phyloP scores from a whole-genome alignment of 2,797 vertebrate genomes.

The Notolepis coatsorum region DNA sequence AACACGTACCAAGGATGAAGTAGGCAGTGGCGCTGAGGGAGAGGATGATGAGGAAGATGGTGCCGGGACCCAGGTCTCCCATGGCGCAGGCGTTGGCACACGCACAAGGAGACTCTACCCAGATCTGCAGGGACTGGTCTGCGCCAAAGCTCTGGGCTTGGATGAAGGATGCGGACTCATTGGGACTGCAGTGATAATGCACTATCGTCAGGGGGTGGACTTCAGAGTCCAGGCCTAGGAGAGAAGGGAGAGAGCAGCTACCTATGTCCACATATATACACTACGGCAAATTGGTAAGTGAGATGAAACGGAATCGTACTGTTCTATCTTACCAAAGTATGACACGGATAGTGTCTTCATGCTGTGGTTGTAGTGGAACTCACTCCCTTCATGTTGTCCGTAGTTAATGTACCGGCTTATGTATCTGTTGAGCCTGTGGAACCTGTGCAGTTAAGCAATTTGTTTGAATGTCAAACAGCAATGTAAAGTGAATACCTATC shows the following conservation, averaged over 20 bases:
- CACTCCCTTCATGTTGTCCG: constrained; percentile 75
- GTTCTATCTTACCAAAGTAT: constrained; percentile 70
- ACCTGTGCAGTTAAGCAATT: constrained; percentile 33
- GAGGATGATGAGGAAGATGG: constrained; percentile 81
- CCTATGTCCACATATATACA: neutral
- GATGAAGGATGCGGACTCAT: constrained; percentile 55
- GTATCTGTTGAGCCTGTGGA: constrained; percentile 35
- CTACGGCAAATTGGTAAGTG: too few species aligned
- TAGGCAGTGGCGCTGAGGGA: constrained; percentile 73
- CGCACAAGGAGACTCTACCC: constrained; percentile 80
- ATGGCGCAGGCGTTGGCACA: constrained; percentile 78
- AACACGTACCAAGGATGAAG: constrained; percentile 78
- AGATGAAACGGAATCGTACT: too few species aligned
- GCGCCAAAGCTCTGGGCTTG: constrained; percentile 37
- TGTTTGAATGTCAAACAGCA: too few species aligned
- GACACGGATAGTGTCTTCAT: constrained; percentile 73
- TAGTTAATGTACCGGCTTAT: constrained; percentile 65
- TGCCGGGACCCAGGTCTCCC: constrained; percentile 77
- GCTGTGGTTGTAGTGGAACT: constrained; percentile 75
- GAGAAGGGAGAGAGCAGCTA: neutral
- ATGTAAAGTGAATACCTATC: neutral
- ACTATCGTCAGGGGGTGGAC: constrained; percentile 65
- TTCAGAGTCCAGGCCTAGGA: constrained; percentile 18
- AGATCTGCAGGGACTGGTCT: constrained; percentile 68
- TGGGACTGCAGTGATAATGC: constrained; percentile 78